phyloP scores from a whole-genome alignment of 2,797 vertebrate species.

The Melanotaenia boesemani region DNA sequence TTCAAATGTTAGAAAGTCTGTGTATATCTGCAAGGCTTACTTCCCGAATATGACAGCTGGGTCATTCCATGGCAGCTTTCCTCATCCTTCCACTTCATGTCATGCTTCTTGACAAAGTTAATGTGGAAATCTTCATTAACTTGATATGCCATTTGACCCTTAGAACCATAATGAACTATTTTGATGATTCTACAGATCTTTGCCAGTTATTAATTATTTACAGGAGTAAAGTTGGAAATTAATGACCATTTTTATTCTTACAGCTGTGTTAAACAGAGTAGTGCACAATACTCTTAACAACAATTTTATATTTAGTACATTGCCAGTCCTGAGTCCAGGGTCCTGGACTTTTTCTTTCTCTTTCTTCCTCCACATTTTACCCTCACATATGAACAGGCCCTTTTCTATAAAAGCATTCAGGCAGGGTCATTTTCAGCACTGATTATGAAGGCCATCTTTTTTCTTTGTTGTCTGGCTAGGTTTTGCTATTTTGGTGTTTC shows the following conservation, averaged over 20 bases:
- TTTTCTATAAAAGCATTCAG: conserved; percentile 42
- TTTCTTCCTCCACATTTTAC: conserved; percentile 17
- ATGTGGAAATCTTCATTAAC: too few relatives aligned
- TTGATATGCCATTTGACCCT: too few relatives aligned
- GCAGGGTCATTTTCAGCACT: conserved; percentile 57
- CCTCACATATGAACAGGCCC: conserved; percentile 33
- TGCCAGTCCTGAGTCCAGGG: conserved; percentile 15
- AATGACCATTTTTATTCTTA: neutral
- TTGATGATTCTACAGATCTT: too few relatives aligned
- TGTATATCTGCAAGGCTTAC: too few relatives aligned
- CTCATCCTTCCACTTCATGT: too few relatives aligned
- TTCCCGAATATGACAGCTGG: too few relatives aligned
- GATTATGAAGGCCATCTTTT: conserved; percentile 42
- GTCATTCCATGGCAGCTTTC: too few relatives aligned
- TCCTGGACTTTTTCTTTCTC: conserved; percentile 17
- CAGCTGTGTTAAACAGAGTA: conserved; percentile 21
- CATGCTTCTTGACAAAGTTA: too few relatives aligned
- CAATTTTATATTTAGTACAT: conserved; percentile 4
- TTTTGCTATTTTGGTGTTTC: conserved; percentile 41
- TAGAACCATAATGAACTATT: too few relatives aligned
- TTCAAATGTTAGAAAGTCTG: too few relatives aligned
- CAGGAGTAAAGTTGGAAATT: too few relatives aligned
- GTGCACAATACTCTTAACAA: neutral
- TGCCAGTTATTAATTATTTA: too few relatives aligned
- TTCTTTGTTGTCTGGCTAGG: conserved; percentile 50